Base-by-base conservation (phyloP, 2,888 invertebrate genomes). In the Crioceris asparagi region DNA sequence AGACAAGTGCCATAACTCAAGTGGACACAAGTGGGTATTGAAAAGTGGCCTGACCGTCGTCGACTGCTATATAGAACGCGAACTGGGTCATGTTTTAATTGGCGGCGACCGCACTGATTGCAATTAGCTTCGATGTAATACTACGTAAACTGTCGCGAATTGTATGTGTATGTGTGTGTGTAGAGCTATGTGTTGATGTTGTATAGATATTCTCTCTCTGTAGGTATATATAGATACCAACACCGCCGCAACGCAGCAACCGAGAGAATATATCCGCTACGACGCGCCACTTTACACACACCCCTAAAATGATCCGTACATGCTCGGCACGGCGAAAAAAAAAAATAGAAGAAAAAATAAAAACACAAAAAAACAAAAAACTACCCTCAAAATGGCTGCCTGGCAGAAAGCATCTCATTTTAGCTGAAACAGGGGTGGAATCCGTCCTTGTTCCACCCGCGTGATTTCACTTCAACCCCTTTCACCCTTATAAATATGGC, bases 381-480 rank as follows among this genome's bases (percentile, higher is more conserved):
- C 74, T 72, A 74, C 75, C 75, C 75, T 75, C 75, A 75, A 76
- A 76, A 75, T 75, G 76, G 76, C 76, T 74, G 75, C 75, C 75
- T 71, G 59, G 66, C 64, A 64, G 65, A 65, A 64, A 65, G 65
- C 65, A 65, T 65, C 64, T 65, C 64, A 65, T 65, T 64, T 65
- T 63, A 65, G 64, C 60, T 61, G 62, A 62, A 63, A 63, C 63
- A 62, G 62, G 64, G 61, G 61, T 62, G 59, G 64, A 58, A 59
- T 60, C 62, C 53, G 61, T 65, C 65, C 64, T 64, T 65, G 62
- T 65, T 60, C 62, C 64, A 62, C 64, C 60, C 61, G 62, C 62
- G 60, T 61, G 62, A 64, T 64, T 64, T 63, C 61, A 62, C 64
- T 62, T 58, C 63, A 60, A 58, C 64, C 64, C 63, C 61, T 64